Base-by-base conservation (phyloP, 1,140 invertebrate genomes). In the Bombus picipes region DNA sequence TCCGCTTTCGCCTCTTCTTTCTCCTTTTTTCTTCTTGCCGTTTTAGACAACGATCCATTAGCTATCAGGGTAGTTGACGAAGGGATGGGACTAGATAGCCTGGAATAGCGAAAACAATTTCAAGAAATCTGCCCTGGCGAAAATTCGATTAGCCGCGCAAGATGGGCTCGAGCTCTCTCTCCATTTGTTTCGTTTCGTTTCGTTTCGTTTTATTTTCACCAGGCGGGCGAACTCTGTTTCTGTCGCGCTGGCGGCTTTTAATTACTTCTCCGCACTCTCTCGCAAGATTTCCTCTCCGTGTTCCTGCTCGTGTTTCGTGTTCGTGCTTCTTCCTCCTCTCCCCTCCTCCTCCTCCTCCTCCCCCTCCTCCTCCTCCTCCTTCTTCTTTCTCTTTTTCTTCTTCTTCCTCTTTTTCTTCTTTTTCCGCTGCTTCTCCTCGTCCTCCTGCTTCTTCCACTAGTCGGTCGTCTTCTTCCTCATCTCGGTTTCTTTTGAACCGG, bases 101-200 rank as follows among this genome's bases (percentile, higher is more conserved):
- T 79, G 90, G 87, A 93, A 92, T 92, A 92, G 92, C 91, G 92
- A 94, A 94, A 94, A 95, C 94, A 95, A 95, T 95, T 95, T 93
- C 93, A 92, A 94, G 94, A 95, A 95, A 95, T 95, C 94, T 92
- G 91, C 92, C 92, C 90, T 88, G 92, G 88, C 89, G 93, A 93
- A 94, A 95, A 95, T 95, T 95, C 92, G 94, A 95, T 95, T 95
- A 95, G 93, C 93, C 92, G 90, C 92, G 87, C 91, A 88, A 95
- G 94, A 95, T 95, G 94, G 93, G 92, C 92, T 93, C 92, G 92
- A 41, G 65, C 78, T 72, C 86, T 91, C 91, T 93, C 92, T 92
- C 88, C 74, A 74, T 79, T 84, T 81, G 71, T 88, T 86, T 83
- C 83, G 75, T 85, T 87, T 78, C 81, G 43, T 47, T 47, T 47